Base-by-base conservation (phyloP, 2,888 invertebrate genomes). In the Bibio marci region DNA sequence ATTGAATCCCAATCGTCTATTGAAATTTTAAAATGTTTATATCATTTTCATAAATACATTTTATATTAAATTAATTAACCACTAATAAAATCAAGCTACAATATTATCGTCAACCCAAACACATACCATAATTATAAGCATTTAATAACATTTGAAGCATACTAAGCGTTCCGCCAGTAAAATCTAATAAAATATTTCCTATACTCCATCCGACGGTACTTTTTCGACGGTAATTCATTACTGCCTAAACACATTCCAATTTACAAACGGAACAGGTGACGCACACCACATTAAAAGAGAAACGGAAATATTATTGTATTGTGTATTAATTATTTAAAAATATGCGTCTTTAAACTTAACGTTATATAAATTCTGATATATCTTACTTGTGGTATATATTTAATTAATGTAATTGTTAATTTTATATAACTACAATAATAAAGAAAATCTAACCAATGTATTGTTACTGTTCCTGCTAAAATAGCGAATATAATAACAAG, bases 191-290 rank as follows among this genome's bases (percentile, higher is more conserved):
- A 50, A 98, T 87, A 65, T 97, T 97, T 35, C 94, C 95, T 54
- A 98, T 97, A 51, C 94, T 92, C 97, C 97, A 98, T 32, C 98
- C 98, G 2, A 80, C 76, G 0, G 98, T 99, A 41, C 92, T 94
- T 62, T 97, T 90, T 44, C 98, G 73, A 51, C 75, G 75, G 65
- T 83, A 98, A 66, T 98, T 99, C 78, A 92, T 90, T 54, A 80
- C 80, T 0, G 92, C 97, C 86, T 90, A 60, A 36, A 67, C n/a
- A n/a, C n/a, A n/a, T n/a, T n/a, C n/a, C n/a, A n/a, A n/a, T n/a
- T n/a, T n/a, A n/a, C n/a, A n/a, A n/a, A n/a, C n/a, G n/a, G n/a
- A n/a, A n/a, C n/a, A n/a, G n/a, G n/a, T n/a, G n/a, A n/a, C n/a
- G n/a, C n/a, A n/a, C n/a, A n/a, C n/a, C n/a, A n/a, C n/a, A n/a